Evolutionary conservation across 2,797 vertebrate species (phyloP).

Genomic region (Spinus pinus): DNA sequence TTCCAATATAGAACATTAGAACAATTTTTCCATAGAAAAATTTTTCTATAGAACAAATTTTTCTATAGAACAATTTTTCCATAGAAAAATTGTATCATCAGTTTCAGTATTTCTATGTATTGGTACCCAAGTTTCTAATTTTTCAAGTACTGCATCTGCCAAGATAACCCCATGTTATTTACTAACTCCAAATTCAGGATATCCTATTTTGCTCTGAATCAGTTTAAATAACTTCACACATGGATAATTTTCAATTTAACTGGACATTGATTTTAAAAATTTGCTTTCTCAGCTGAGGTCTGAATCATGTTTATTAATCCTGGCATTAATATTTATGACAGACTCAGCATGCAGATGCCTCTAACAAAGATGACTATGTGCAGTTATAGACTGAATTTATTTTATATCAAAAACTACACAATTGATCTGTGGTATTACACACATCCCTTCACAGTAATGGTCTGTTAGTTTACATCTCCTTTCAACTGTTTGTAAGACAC

Average conservation of each 20-base stretch:
- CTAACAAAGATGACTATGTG: neutral
- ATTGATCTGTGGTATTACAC: neutral
- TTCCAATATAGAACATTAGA: too few relatives aligned
- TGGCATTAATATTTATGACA: neutral
- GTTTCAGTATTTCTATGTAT: neutral
- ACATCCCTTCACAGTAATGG: neutral
- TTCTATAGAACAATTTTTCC: too few relatives aligned
- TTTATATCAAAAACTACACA: neutral
- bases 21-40: neutral
- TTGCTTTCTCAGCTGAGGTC: neutral
- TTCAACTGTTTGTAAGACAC: neutral
- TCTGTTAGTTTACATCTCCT: neutral
- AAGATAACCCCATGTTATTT: neutral
- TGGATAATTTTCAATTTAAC: neutral
- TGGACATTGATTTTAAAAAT: neutral
- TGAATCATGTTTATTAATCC: neutral
- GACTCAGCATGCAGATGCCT: neutral
- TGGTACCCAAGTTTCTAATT: neutral
- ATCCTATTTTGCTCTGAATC: neutral
- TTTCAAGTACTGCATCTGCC: neutral
- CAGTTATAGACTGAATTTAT: neutral
- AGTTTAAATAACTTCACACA: neutral
- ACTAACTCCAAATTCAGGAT: neutral
- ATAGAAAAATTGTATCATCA: neutral
- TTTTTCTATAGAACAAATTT: too few relatives aligned